Base-by-base conservation (phyloP, 2,888 invertebrate genomes). In the Limulus polyphemus region DNA sequence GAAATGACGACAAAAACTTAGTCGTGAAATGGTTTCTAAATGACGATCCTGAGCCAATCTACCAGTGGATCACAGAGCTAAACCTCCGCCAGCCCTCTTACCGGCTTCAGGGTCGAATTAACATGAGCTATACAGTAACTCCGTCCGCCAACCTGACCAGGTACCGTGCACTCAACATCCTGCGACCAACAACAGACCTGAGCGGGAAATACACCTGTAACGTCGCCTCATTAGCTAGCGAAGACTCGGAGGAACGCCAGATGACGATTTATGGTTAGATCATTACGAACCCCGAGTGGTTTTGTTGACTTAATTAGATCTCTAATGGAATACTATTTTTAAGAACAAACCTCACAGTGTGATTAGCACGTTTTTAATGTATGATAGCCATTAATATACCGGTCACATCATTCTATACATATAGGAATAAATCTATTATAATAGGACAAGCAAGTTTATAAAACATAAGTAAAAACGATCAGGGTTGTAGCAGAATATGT, bases 1-100 rank as follows among this genome's bases (percentile, higher is more conserved):
- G n/a, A 11, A 16, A 11, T 11, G 54, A 54, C 11, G 71, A 71
- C 60, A 58, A 60, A 47, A 58, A 63, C 13, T 63, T 71, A 51
- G 70, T 69, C 50, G 70, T 71, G 51, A 71, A 71, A 64, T 71
- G 71, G 71, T 71, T 70, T 65, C 67, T 69, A 56, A 69, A 70
- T 59, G 60, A 67, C 32, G 70, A 71, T 54, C 71, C 70, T 0
- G 67, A 70, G 12, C 69, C 71, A 13, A 70, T 71, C 54, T 71
- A 71, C 59, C 71, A 71, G 63, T 71, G 71, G 71, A 71, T 71
- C 17, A 70, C 71, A 13, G 70, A 70, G 10, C 65, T 67, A 59
- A 57, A 62, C 57, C 57, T 67, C 63, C 51, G 66, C 62, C 52
- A 68, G 54, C 64, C 65, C 9, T 64, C 64, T n/a, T 56, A 58